These are phyloP conservation scores for Tribolium castaneum DNA, from an alignment of 1,140 invertebrate species.

Conservation along the genomic window DNA sequence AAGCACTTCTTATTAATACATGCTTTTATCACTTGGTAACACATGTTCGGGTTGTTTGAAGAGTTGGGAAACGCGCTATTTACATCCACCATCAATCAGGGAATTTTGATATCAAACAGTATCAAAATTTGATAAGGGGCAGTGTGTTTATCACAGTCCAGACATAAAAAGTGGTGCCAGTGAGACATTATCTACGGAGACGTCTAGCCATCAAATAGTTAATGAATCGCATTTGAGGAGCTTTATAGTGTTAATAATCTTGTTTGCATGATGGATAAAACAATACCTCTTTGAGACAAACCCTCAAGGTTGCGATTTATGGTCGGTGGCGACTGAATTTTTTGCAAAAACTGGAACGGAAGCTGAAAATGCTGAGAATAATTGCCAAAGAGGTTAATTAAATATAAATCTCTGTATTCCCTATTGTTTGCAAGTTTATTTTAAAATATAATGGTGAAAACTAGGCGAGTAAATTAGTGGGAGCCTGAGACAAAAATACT, in stretches of 20 bases:
- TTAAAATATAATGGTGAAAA: slow-evolving; percentile 35
- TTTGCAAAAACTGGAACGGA: slow-evolving; percentile 26
- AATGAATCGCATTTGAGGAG: neutral
- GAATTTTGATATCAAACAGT: slow-evolving; percentile 1
- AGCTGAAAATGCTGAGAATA: slow-evolving; percentile 8
- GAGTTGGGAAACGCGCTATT: neutral
- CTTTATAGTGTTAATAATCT: neutral
- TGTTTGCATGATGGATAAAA: slow-evolving; percentile 22
- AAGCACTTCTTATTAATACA: slow-evolving; percentile 36
- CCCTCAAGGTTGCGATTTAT: neutral
- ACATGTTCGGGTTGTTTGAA: slow-evolving; percentile 20
- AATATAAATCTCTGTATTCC: neutral
- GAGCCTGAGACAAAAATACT: neutral
- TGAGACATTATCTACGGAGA: neutral
- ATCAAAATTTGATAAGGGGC: neutral
- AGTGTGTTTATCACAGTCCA: too few relatives aligned
- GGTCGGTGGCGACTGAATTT: neutral
- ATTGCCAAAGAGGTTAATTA: slow-evolving; percentile 16
- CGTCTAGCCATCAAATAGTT: neutral
- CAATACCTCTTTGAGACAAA: slow-evolving; percentile 14
- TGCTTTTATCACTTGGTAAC: slow-evolving; percentile 40
- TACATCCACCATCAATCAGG: neutral
- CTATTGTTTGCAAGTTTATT: neutral
- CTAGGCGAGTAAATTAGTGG: slow-evolving; percentile 19
- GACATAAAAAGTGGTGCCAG: neutral